phyloP scores from a whole-genome alignment of 2,888 invertebrate species.

The Mimumesa dahlbomi region DNA sequence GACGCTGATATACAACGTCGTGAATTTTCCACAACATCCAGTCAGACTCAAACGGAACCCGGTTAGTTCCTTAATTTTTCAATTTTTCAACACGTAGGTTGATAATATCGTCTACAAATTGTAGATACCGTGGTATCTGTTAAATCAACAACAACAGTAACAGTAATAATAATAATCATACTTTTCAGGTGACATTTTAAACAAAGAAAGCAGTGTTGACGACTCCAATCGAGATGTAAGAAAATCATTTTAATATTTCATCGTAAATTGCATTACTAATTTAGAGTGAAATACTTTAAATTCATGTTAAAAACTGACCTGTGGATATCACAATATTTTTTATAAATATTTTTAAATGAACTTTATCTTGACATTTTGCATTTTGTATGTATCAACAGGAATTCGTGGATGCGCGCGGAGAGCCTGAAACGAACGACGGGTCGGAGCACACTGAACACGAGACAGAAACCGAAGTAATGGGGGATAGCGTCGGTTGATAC shows the following conservation, averaged over 20 bases:
- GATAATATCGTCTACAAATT: neutral
- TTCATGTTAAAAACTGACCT: no score
- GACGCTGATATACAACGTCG: slow-evolving; percentile 75
- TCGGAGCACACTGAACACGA: slow-evolving; percentile 61
- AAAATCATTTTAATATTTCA: slow-evolving; percentile 8
- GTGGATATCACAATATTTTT: neutral
- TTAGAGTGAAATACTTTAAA: no score
- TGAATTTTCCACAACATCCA: slow-evolving; percentile 64
- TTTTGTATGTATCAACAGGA: slow-evolving; percentile 67
- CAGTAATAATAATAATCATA: neutral
- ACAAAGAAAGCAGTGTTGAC: slow-evolving; percentile 56
- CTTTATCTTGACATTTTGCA: neutral
- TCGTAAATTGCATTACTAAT: no score
- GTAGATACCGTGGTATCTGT: neutral
- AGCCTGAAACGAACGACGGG: slow-evolving; percentile 68
- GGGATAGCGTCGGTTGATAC: slow-evolving; percentile 77
- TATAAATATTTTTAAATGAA: no score
- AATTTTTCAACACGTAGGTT: slow-evolving; percentile 18
- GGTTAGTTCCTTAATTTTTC: slow-evolving; percentile 59
- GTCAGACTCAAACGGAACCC: slow-evolving; percentile 68
- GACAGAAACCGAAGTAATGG: slow-evolving; percentile 74
- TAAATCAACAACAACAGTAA: neutral
- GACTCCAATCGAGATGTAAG: slow-evolving; percentile 66
- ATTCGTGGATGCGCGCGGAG: slow-evolving; percentile 77
- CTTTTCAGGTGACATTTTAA: slow-evolving; percentile 45